A percentile compares a stretch with the other conserved stretches of the same genome.
Conservation (phyloP, 2,113 vertebrate species). For the Athene cunicularia region DNA sequence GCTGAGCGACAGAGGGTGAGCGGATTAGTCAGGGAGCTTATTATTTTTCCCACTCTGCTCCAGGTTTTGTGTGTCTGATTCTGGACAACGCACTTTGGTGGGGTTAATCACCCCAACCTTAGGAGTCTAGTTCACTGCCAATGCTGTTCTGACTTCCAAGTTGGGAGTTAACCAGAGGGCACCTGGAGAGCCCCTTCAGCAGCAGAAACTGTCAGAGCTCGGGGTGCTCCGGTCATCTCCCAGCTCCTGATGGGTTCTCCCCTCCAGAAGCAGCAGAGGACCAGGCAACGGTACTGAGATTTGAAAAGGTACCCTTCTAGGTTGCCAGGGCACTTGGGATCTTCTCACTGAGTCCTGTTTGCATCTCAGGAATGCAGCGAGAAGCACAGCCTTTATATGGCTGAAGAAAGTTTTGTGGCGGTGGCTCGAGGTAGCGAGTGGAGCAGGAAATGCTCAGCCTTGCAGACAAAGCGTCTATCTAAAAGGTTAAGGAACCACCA, state of each 20-base stretch:
- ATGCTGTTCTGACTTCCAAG: neutral
- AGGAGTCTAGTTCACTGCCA: too few relatives aligned
- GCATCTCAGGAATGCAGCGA: neutral
- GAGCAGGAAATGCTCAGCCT: conserved; percentile 39
- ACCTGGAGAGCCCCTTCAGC: neutral
- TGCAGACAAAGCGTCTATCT: neutral
- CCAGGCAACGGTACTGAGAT: neutral
- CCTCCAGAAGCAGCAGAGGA: neutral
- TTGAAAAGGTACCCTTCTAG: neutral
- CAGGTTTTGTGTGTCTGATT: too few relatives aligned
- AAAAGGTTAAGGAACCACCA: conserved; percentile 50
- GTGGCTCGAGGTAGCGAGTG: neutral
- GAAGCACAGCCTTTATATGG: neutral
- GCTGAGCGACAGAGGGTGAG: neutral
- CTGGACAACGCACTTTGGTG: too few relatives aligned
- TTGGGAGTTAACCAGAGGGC: neutral
- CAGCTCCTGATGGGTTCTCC: neutral
- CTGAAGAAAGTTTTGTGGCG: neutral
- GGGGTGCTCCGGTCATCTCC: neutral
- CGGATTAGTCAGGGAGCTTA: neutral
- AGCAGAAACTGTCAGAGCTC: fast-evolving
- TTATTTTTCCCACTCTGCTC: too few relatives aligned
- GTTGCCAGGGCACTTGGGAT: neutral
- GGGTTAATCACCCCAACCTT: too few relatives aligned
- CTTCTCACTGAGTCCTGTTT: neutral